phyloP scores from a whole-genome alignment of 2,797 vertebrate genomes.

The Megalops cyprinoides region DNA sequence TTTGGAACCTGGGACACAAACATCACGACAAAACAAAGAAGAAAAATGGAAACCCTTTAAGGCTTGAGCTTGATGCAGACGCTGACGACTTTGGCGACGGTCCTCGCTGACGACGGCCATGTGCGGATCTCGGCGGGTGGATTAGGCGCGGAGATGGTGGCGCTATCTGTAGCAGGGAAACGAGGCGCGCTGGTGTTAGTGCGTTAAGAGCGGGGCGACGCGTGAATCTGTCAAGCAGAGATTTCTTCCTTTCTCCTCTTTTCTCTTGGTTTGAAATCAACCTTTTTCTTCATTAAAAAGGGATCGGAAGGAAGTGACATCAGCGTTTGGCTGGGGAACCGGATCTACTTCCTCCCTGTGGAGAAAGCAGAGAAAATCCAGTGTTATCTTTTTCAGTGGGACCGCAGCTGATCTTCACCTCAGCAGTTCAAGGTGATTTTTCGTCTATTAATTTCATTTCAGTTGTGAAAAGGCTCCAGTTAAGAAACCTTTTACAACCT shows the following conservation, averaged over 20 bases:
- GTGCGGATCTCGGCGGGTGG: conserved; percentile 61
- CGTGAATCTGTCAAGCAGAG: conserved; percentile 69
- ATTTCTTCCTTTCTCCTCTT: conserved; percentile 52
- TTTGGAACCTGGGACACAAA: conserved; percentile 2
- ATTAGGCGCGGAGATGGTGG: conserved; percentile 72
- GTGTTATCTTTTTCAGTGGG: neutral
- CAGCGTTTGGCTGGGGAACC: conserved; percentile 92
- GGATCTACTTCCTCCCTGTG: conserved; percentile 85
- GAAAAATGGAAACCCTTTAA: conserved; percentile 42
- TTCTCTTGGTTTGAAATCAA: conserved; percentile 54
- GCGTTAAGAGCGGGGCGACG: conserved; percentile 59
- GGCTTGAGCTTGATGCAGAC: conserved; percentile 55
- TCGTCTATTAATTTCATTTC: neutral
- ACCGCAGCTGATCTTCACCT: neutral
- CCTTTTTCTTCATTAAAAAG: conserved; percentile 55
- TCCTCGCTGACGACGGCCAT: conserved; percentile 57
- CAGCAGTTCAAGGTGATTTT: too few species aligned
- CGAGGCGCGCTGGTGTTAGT: conserved; percentile 61
- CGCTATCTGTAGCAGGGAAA: conserved; percentile 70
- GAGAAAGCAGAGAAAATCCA: conserved; percentile 56
- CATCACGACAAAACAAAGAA: conserved; percentile 52
- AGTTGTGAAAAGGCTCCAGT: neutral
- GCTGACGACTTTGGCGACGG: conserved; percentile 43
- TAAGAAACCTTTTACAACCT: neutral
- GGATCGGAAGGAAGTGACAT: conserved; percentile 60